Percentiles rank a stretch among this genome's conserved stretches.
Conservation (phyloP, 2,888 invertebrate genomes). For the Hartigia nigra region DNA sequence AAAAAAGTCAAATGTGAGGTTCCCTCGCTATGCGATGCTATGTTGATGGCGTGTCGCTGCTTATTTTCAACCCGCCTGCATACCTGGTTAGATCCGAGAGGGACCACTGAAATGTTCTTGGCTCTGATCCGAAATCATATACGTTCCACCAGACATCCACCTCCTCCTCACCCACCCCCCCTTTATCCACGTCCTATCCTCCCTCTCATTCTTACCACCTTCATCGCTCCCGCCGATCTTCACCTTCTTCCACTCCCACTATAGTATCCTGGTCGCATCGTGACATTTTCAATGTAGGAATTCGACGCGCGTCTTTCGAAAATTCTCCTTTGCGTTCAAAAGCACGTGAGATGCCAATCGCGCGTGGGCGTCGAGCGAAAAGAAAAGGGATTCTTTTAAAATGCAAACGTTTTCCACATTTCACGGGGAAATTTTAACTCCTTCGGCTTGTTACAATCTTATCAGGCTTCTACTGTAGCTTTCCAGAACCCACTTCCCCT, state of each 20-base stretch:
- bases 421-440: conserved; percentile 58
- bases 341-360: neutral
- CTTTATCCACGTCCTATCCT: conserved; percentile 6
- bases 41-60: conserved; percentile 64
- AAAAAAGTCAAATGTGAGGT: conserved; percentile 63
- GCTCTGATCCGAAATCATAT: conserved; percentile 59
- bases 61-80: conserved; percentile 63
- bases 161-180: conserved; percentile 25
- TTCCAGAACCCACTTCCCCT: neutral
- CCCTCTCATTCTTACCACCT: conserved; percentile 16
- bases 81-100: conserved; percentile 61
- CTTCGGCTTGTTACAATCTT: conserved; percentile 57
- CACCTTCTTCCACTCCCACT: conserved; percentile 13
- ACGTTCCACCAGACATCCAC: conserved; percentile 30
- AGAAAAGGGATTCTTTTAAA: conserved; percentile 40
- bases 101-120: conserved; percentile 58
- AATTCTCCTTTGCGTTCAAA: neutral
- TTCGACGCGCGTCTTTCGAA: neutral
- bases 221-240: conserved; percentile 22
- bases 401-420: conserved; percentile 53
- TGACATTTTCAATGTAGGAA: conserved; percentile 21
- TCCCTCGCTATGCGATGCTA: conserved; percentile 57
- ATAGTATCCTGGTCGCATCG: neutral
- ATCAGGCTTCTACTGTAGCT: conserved; percentile 47
- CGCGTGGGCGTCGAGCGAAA: conserved; percentile 7